Evolutionary conservation across 2,888 invertebrate genomes (phyloP).

Genomic region (Seira sanloemensis): DNA sequence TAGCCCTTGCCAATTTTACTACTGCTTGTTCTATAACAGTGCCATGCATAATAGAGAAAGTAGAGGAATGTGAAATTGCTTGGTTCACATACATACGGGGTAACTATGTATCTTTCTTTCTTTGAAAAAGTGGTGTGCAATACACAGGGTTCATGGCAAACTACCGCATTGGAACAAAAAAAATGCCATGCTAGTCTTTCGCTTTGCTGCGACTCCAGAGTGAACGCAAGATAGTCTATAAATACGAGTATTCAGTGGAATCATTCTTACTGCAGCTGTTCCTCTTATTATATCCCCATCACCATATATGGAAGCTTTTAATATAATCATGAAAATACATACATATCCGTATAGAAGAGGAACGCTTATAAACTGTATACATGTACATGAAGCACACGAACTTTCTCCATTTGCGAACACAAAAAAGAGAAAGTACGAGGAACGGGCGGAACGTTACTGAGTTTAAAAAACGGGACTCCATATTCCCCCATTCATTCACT

Average conservation of each 20-base stretch:
- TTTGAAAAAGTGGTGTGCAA: conserved; percentile 42
- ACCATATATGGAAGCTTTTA: too few relatives aligned
- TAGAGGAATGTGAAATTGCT: not conserved
- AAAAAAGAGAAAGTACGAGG: conserved; percentile 45
- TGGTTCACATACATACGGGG: too few relatives aligned
- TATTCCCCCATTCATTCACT: conserved; percentile 33
- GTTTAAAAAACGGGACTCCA: conserved; percentile 38
- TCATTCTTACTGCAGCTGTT: not conserved
- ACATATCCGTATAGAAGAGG: too few relatives aligned
- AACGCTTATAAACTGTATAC: too few relatives aligned
- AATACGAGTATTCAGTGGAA: not conserved
- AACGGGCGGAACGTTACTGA: conserved; percentile 52
- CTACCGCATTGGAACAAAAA: conserved; percentile 63
- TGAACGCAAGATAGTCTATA: not conserved
- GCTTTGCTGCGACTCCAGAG: conserved; percentile 28
- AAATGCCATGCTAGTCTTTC: not conserved
- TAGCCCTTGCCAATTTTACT: not conserved
- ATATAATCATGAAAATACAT: not conserved
- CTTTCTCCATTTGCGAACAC: not conserved
- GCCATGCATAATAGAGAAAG: not conserved
- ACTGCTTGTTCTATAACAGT: not conserved
- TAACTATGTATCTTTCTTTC: conserved; percentile 15
- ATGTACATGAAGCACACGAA: too few relatives aligned
- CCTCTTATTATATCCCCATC: not conserved
- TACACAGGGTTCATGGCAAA: conserved; percentile 55